Percentiles rank a stretch among this genome's conserved stretches.
Conservation (phyloP, 2,888 invertebrate species). For the Furcula furcula region DNA sequence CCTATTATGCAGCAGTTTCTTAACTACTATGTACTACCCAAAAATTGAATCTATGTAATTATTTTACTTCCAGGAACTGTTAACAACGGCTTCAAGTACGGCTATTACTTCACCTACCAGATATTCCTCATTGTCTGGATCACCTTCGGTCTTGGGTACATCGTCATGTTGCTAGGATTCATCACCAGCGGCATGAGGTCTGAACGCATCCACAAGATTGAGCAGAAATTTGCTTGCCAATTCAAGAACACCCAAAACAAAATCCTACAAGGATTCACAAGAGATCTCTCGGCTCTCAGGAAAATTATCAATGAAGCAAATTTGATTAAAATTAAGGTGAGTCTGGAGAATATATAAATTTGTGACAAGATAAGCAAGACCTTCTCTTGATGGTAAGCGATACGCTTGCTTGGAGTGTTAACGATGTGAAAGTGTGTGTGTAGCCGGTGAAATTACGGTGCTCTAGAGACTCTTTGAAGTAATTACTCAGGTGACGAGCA, state of each 20-base stretch:
- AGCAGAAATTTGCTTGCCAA: slow-evolving; percentile 89
- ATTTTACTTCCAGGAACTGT: slow-evolving; percentile 55
- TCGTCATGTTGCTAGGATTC: slow-evolving; percentile 94
- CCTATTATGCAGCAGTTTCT: too few species aligned
- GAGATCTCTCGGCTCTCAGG: slow-evolving; percentile 87
- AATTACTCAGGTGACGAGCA: too few species aligned
- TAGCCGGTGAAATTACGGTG: too few species aligned
- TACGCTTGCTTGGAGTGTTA: too few species aligned
- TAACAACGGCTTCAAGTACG: slow-evolving; percentile 77
- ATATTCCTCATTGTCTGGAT: slow-evolving; percentile 93
- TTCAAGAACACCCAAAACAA: slow-evolving; percentile 89
- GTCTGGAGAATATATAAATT: too few species aligned
- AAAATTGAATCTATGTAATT: too few species aligned
- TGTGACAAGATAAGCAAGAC: too few species aligned
- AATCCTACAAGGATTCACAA: slow-evolving; percentile 88
- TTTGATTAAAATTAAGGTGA: slow-evolving; percentile 90
- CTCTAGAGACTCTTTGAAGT: too few species aligned
- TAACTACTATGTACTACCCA: too few species aligned
- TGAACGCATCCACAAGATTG: slow-evolving; percentile 87
- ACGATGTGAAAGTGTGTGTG: too few species aligned
- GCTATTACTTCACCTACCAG: slow-evolving; percentile 88
- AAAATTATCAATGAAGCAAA: slow-evolving; percentile 91
- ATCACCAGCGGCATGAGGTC: slow-evolving; percentile 89
- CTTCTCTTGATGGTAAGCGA: too few species aligned
- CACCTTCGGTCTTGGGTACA: slow-evolving; percentile 94